Percentiles rank a stretch among this genome's conserved stretches.
Conservation (phyloP, 1,140 invertebrate genomes). For the Drosophila nikananu region DNA sequence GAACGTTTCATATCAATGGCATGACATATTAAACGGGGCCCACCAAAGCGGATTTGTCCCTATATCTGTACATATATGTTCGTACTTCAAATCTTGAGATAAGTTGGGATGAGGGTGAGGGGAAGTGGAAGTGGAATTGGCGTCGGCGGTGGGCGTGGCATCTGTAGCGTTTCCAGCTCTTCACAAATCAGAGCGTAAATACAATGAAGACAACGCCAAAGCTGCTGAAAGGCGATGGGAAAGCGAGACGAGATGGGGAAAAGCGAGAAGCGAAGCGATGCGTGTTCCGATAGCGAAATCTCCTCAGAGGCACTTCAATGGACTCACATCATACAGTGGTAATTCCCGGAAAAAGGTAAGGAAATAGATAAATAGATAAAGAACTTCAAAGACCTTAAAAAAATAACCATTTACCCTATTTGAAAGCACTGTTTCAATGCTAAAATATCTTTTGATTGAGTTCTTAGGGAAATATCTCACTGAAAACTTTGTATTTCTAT, state of each 20-base stretch:
- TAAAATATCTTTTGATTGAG: background rate
- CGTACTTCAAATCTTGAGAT: conserved; percentile 48
- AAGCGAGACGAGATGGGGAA: conserved; percentile 40
- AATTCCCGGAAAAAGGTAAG: background rate
- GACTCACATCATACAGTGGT: conserved; percentile 33
- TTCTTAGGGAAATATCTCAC: background rate
- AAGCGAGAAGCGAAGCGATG: conserved; percentile 50
- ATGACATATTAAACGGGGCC: conserved; percentile 65
- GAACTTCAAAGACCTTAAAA: background rate
- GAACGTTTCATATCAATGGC: conserved; percentile 69
- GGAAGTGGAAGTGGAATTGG: background rate
- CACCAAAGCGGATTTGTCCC: conserved; percentile 69
- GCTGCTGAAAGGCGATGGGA: conserved; percentile 46
- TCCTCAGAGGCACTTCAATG: conserved; percentile 65
- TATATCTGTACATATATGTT: conserved; percentile 3
- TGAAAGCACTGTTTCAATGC: too few species aligned
- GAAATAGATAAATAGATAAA: background rate
- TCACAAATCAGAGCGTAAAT: conserved; percentile 80
- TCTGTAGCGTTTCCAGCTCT: conserved; percentile 58
- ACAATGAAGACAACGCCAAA: conserved; percentile 57
- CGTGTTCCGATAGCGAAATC: conserved; percentile 63
- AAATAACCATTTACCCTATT: fast-evolving
- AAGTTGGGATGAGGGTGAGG: background rate
- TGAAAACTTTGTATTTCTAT: background rate
- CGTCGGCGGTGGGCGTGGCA: conserved; percentile 5